A percentile compares a stretch with the other conserved stretches of the same genome.
Conservation (phyloP, 2,797 vertebrate genomes). For the Malacoctenus gilli region DNA sequence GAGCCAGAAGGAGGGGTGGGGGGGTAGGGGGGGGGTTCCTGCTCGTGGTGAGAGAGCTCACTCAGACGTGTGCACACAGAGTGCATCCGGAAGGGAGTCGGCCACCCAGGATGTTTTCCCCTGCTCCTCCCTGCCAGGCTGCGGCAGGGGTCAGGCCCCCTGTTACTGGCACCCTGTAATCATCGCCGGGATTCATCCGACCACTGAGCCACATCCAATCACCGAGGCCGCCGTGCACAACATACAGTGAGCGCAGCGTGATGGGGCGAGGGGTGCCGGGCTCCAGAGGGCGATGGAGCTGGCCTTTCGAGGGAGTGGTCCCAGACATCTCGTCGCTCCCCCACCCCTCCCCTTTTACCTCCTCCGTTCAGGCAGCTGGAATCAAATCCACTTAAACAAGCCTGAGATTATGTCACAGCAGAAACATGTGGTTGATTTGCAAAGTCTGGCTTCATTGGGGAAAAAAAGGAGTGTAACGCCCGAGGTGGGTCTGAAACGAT, state of each 20-base stretch:
- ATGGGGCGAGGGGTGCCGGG: conserved; percentile 16
- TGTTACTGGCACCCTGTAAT: conserved; percentile 62
- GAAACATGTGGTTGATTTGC: not conserved
- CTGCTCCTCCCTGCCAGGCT: conserved; percentile 35
- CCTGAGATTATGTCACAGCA: not conserved
- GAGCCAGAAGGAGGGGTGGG: conserved; percentile 1
- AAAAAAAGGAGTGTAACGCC: conserved; percentile 4
- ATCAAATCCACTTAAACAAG: conserved; percentile 37
- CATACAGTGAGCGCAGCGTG: conserved; percentile 28
- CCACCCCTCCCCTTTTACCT: conserved; percentile 11
- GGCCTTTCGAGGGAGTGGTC: conserved; percentile 39
- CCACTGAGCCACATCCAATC: conserved; percentile 62
- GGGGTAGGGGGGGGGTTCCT: not conserved
- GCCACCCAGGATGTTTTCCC: conserved; percentile 41
- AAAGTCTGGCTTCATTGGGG: conserved; percentile 6
- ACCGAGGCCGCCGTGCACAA: conserved; percentile 43
- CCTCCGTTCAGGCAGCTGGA: conserved; percentile 14
- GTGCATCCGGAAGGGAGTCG: conserved; percentile 25
- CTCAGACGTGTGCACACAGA: conserved; percentile 18
- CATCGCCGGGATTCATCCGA: conserved; percentile 40
- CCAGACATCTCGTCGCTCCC: conserved; percentile 15
- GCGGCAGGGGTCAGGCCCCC: conserved; percentile 57
- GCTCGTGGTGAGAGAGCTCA: conserved; percentile 18
- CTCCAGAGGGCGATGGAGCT: conserved; percentile 16
- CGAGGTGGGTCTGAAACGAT: conserved; percentile 2